Percentiles rank a stretch among this genome's conserved stretches.
Conservation (phyloP, 2,113 vertebrate genomes). For the Aegotheles bennettii region DNA sequence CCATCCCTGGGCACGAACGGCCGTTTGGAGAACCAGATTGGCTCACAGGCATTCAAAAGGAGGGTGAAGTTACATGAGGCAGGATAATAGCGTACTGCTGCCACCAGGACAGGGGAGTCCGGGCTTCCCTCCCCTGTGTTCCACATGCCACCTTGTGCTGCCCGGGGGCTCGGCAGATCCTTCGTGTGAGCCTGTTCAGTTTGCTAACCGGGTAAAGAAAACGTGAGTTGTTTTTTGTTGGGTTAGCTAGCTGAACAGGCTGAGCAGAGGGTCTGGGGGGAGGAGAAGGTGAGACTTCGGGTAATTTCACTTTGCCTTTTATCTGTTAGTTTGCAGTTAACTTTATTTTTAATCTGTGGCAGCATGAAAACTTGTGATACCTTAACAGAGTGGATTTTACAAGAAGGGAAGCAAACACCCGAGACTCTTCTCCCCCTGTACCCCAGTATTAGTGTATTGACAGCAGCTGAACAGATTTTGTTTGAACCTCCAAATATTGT, state of each 20-base stretch:
- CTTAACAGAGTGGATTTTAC: background rate
- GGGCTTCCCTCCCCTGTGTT: background rate
- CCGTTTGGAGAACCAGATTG: background rate
- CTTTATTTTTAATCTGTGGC: background rate
- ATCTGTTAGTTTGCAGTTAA: background rate
- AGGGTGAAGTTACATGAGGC: background rate
- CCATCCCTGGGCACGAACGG: background rate
- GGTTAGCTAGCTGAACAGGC: background rate
- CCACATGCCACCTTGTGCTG: background rate
- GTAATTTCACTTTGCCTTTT: background rate
- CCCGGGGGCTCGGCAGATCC: background rate
- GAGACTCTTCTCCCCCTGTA: background rate
- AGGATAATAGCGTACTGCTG: background rate
- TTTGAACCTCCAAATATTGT: background rate
- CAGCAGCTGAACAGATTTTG: background rate
- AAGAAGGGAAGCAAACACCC: background rate
- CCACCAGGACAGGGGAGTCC: background rate
- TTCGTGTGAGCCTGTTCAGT: background rate
- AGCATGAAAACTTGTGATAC: background rate
- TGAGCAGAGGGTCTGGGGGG: background rate
- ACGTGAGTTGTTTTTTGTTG: background rate
- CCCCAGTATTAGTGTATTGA: rapidly evolving
- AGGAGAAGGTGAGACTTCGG: background rate
- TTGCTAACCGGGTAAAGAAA: background rate
- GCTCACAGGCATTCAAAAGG: background rate